Percentiles rank a stretch among this genome's conserved stretches.
Conservation (phyloP, 2,113 vertebrate genomes). For the Psilopsiagon aymara region DNA sequence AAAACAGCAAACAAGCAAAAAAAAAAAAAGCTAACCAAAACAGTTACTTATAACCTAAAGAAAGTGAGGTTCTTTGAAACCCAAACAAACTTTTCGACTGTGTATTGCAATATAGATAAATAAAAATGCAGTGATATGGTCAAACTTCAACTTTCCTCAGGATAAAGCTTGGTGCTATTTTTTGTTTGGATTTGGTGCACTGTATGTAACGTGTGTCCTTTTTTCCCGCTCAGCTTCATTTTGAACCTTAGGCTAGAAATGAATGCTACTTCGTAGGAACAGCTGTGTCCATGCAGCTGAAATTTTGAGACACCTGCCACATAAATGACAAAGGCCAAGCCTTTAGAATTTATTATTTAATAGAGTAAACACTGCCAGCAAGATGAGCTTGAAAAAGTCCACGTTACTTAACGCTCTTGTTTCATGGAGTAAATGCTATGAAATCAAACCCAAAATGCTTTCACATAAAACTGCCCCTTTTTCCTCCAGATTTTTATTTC, state of each 20-base stretch:
- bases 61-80: constrained; percentile 2
- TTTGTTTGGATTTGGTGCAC: not conserved
- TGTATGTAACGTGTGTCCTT: not conserved
- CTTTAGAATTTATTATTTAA: not conserved
- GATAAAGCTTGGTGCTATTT: not conserved
- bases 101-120: not conserved
- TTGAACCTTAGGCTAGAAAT: not conserved
- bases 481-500: not conserved
- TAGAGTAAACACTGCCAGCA: not conserved
- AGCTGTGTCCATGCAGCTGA: not conserved
- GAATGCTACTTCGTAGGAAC: not conserved
- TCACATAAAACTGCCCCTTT: not conserved
- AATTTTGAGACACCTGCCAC: not conserved
- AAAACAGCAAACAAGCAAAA: constrained; percentile 17
- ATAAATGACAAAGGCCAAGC: not conserved
- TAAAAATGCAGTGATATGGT: not conserved
- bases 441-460: not conserved
- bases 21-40: not conserved
- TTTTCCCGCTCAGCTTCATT: not conserved
- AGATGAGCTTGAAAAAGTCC: not conserved
- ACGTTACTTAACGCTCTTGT: accelerated
- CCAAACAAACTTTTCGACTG: not conserved
- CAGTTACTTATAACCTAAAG: not conserved
- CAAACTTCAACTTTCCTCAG: not conserved
- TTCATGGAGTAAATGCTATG: accelerated